Conservation (phyloP, 2,797 vertebrate genomes). For the Sebastes trivittatus region DNA sequence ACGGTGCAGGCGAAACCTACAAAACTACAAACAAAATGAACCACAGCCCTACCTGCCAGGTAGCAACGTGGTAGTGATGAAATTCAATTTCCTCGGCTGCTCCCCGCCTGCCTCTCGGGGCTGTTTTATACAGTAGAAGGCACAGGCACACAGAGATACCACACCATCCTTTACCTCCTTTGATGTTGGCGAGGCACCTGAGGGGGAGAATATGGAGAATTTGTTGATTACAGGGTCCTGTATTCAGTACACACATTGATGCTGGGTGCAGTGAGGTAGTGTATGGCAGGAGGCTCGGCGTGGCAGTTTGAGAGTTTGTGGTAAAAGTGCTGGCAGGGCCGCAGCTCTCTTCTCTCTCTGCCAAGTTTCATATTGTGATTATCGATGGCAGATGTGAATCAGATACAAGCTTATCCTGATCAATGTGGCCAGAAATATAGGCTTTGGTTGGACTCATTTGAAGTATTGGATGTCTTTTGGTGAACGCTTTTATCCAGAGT, state of each 20-base stretch:
- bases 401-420: slow-evolving; percentile 49
- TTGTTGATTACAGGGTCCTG: slow-evolving; percentile 69
- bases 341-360: slow-evolving; percentile 32
- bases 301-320: slow-evolving; percentile 66
- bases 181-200: slow-evolving; percentile 74
- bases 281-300: slow-evolving; percentile 33
- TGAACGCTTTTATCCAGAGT: slow-evolving; percentile 32
- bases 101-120: slow-evolving; percentile 68
- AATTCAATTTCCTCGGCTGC: slow-evolving; percentile 72
- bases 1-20: slow-evolving; percentile 49
- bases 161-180: slow-evolving; percentile 72
- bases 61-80: slow-evolving; percentile 57
- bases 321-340: slow-evolving; percentile 59
- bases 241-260: slow-evolving; percentile 69
- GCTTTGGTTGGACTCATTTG: slow-evolving; percentile 19
- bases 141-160: slow-evolving; percentile 70
- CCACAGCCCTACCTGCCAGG: slow-evolving; percentile 68
- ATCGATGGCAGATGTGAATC: slow-evolving; percentile 69
- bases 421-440: slow-evolving; percentile 35
- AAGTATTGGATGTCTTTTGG: slow-evolving; percentile 19
- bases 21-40: slow-evolving; percentile 29
- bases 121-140: slow-evolving; percentile 63
- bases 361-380: slow-evolving; percentile 65
- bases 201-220: slow-evolving; percentile 68
- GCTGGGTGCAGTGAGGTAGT: slow-evolving; percentile 24